Base-by-base conservation (phyloP, 2,888 invertebrate genomes). In the Spatulosminthurus flaviceps region DNA sequence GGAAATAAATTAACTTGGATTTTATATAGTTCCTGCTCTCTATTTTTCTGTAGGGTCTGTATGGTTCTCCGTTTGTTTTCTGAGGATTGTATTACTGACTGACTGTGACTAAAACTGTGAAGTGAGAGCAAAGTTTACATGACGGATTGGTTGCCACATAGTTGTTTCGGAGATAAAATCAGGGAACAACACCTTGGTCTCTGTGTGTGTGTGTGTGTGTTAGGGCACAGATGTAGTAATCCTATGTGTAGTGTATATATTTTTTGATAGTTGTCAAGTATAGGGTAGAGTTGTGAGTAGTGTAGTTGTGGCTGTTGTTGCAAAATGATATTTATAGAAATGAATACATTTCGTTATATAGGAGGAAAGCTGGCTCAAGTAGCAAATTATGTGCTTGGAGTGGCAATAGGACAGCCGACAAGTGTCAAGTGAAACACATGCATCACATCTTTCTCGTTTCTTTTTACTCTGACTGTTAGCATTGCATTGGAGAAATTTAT, bases 321-420 rank as follows among this genome's bases (percentile, higher is more conserved):
- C 51, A 51, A 51, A 51, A 51, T 2, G 51, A 51, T 51, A 51
- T 51, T 51, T n/a, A 51, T n/a, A n/a, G 51, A 51, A 51, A 22
- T 22, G 42, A 71, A 5, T 51, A n/a, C n/a, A n/a, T n/a, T n/a
- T n/a, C n/a, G 26, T 5, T 1, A 51, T 1, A 51, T 24, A 26
- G 51, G 1, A 22, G 29, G 22, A 26, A 76, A 67, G 66, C 43
- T 43, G 76, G 26, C 76, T 76, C 76, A 67, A 66, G 76, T 76
- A 42, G 41, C 76, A 76, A 76, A 51, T 76, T 41, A 69, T 76
- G 43, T 41, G 66, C 41, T 67, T 22, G 69, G 28, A 64, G 43
- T 67, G 76, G 76, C 28, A 51, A 28, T 67, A 41, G 76, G 76
- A 69, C 66, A 64, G 75, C 66, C 75, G 28, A 66, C 64, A 66